These are phyloP conservation scores for Stenolophus ochropezus DNA, from an alignment of 2,888 invertebrate species.

Conservation along the genomic window DNA sequence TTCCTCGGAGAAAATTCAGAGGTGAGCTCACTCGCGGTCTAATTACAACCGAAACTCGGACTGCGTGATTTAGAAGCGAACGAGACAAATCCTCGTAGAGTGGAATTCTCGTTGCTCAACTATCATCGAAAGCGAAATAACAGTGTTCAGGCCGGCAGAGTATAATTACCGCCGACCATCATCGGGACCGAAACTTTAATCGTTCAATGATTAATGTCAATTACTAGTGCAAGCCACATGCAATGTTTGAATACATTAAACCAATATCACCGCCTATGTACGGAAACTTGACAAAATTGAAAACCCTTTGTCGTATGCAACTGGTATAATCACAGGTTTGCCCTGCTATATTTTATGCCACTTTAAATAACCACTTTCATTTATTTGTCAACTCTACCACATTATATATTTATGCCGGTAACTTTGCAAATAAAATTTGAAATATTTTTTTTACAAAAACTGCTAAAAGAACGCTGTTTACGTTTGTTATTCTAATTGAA, in stretches of 20 bases:
- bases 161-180: conserved; percentile 48
- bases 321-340: neutral
- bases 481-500: too few species aligned
- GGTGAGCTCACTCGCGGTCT: conserved; percentile 4
- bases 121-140: conserved; percentile 50
- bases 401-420: conserved; percentile 5
- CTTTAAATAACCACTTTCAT: neutral
- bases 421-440: too few species aligned
- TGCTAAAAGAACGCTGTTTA: too few species aligned
- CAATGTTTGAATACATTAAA: conserved; percentile 54
- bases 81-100: conserved; percentile 17
- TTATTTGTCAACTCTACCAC: neutral
- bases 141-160: conserved; percentile 46
- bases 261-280: conserved; percentile 28
- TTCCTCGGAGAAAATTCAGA: conserved; percentile 25
- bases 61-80: neutral
- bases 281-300: conserved; percentile 32
- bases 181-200: conserved; percentile 51
- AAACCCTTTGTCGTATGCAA: conserved; percentile 9
- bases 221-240: conserved; percentile 48
- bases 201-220: conserved; percentile 55
- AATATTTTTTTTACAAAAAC: too few species aligned
- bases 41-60: conserved; percentile 21
- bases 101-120: conserved; percentile 49
- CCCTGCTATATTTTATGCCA: neutral